These are phyloP conservation scores for Acleris emargana DNA, from an alignment of 2,888 invertebrate species.

Conservation along the genomic window DNA sequence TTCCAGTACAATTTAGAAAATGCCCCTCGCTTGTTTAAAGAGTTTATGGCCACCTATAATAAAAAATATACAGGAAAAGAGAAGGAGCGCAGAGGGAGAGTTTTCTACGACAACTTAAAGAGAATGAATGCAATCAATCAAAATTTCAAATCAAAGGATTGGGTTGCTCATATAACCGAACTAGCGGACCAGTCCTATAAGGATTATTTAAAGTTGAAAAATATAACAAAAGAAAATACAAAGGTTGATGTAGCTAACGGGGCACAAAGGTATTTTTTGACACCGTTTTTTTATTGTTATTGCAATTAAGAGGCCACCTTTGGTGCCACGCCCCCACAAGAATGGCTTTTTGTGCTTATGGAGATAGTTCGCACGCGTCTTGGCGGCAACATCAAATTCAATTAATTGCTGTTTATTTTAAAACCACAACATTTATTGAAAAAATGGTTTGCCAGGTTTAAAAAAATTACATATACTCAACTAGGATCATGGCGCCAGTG, in stretches of 20 bases:
- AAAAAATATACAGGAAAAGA: constrained; percentile 8
- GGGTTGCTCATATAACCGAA: constrained; percentile 11
- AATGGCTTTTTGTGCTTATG: too few relatives aligned
- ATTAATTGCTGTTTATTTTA: too few relatives aligned
- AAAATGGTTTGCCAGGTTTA: too few relatives aligned
- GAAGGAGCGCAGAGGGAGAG: not conserved
- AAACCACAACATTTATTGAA: too few relatives aligned
- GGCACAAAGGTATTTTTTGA: too few relatives aligned
- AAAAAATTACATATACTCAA: too few relatives aligned
- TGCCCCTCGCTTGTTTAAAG: constrained; percentile 11
- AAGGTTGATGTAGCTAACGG: not conserved
- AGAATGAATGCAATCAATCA: constrained; percentile 31
- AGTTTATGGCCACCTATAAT: constrained; percentile 7
- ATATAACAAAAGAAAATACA: constrained; percentile 1
- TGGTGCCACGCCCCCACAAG: too few relatives aligned
- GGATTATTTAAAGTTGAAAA: constrained; percentile 7
- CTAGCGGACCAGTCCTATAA: constrained; percentile 12
- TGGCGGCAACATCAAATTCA: too few relatives aligned
- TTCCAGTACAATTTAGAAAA: constrained; percentile 11
- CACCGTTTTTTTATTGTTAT: too few relatives aligned
- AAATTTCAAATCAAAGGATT: not conserved
- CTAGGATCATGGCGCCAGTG: too few relatives aligned
- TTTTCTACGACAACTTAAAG: constrained; percentile 19
- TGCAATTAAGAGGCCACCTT: too few relatives aligned
- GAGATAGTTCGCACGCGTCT: too few relatives aligned